Percentiles rank a stretch among this genome's conserved stretches.
Evolutionary conservation across 2,888 invertebrate species (phyloP).

Genomic region (Drosophila macrothrix): DNA sequence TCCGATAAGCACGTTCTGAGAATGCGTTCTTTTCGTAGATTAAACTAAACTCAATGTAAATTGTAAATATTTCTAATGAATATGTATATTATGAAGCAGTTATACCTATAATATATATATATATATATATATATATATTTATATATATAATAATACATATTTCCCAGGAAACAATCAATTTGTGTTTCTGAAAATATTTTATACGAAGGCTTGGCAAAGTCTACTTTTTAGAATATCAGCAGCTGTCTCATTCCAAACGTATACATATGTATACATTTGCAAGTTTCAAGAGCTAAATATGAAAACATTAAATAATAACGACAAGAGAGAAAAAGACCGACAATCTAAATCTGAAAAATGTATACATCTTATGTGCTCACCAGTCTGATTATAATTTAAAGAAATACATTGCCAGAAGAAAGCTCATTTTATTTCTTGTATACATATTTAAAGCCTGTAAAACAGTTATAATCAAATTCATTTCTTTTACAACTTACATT

Average conservation of each 20-base stretch:
- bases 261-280: no score
- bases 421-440: no score
- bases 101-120: background rate
- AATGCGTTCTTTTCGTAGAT: slow-evolving; percentile 19
- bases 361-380: background rate
- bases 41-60: slow-evolving; percentile 9
- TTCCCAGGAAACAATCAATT: background rate
- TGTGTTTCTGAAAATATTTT: background rate
- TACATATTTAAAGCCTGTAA: background rate
- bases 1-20: slow-evolving; percentile 2
- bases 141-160: background rate
- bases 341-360: background rate
- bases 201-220: background rate
- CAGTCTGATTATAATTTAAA: background rate
- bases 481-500: background rate
- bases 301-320: background rate
- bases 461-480: background rate
- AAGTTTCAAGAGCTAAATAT: background rate
- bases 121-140: no score
- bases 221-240: background rate
- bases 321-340: background rate
- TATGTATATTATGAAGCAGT: slow-evolving; percentile 1
- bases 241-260: background rate
- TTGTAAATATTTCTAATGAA: background rate
- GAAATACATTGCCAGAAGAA: background rate